phyloP scores from a whole-genome alignment of 2,888 invertebrate genomes.

The Digitonthophagus gazella region DNA sequence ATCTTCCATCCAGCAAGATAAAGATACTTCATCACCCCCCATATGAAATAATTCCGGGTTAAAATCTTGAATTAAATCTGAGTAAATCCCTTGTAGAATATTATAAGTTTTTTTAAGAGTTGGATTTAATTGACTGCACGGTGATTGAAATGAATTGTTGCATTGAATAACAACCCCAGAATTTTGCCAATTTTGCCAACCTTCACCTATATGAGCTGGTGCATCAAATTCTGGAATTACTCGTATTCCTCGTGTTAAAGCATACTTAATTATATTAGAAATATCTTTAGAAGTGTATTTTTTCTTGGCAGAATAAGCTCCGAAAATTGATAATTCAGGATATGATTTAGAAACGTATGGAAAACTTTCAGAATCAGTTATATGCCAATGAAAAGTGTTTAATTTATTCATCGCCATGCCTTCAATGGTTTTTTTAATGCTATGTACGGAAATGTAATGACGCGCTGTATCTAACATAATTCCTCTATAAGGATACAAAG shows the following conservation, averaged over 20 bases:
- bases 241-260: slow-evolving; percentile 72
- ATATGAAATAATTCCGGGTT: slow-evolving; percentile 78
- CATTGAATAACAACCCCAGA: slow-evolving; percentile 49
- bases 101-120: slow-evolving; percentile 67
- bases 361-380: slow-evolving; percentile 91
- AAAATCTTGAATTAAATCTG: slow-evolving; percentile 70
- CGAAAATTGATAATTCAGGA: slow-evolving; percentile 69
- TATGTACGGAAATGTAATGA: slow-evolving; percentile 73
- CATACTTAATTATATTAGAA: slow-evolving; percentile 65
- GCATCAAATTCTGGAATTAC: slow-evolving; percentile 90
- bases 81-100: slow-evolving; percentile 58
- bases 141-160: slow-evolving; percentile 69
- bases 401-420: slow-evolving; percentile 88
- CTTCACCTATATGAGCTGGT: slow-evolving; percentile 87
- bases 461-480: slow-evolving; percentile 86
- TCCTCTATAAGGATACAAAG: slow-evolving; percentile 85
- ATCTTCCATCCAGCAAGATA: slow-evolving; percentile 74
- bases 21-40: slow-evolving; percentile 77
- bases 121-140: slow-evolving; percentile 81
- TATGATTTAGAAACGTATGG: slow-evolving; percentile 76
- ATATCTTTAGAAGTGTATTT: slow-evolving; percentile 59
- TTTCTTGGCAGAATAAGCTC: slow-evolving; percentile 74
- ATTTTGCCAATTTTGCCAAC: slow-evolving; percentile 77
- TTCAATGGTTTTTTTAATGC: slow-evolving; percentile 77
- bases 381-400: slow-evolving; percentile 94